phyloP scores from a whole-genome alignment of 1,140 invertebrate genomes.

The Thaumetopoea pityocampa region DNA sequence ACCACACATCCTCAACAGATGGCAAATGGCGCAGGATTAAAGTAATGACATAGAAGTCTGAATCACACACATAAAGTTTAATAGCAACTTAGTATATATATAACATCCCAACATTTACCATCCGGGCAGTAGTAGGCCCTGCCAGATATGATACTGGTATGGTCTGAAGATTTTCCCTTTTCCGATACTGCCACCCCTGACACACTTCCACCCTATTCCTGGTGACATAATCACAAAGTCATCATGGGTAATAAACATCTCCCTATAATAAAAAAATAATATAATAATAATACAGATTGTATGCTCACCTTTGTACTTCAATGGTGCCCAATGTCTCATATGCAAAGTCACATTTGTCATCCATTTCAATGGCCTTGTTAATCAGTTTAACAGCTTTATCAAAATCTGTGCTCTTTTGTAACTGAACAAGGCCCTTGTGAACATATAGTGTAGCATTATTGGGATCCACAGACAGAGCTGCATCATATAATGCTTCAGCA shows the following conservation, averaged over 20 bases:
- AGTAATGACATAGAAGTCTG: too few relatives aligned
- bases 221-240: too few relatives aligned
- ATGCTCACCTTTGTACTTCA: constrained; percentile 93
- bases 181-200: too few relatives aligned
- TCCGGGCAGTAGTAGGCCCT: too few relatives aligned
- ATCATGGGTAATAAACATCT: not conserved
- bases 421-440: constrained; percentile 88
- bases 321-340: constrained; percentile 96
- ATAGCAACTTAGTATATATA: too few relatives aligned
- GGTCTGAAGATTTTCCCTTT: too few relatives aligned
- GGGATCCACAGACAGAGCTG: constrained; percentile 89
- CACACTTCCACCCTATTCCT: too few relatives aligned
- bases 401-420: constrained; percentile 89
- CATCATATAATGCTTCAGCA: constrained; percentile 88
- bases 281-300: constrained; percentile 1
- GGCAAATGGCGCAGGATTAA: too few relatives aligned
- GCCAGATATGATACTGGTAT: too few relatives aligned
- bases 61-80: too few relatives aligned
- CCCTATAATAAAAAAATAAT: not conserved
- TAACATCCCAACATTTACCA: too few relatives aligned
- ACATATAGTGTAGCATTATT: constrained; percentile 91
- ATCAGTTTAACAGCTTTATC: constrained; percentile 88
- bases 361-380: constrained; percentile 89
- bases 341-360: constrained; percentile 94
- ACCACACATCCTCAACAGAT: too few relatives aligned